Conservation (phyloP, 2,113 vertebrate genomes). For the Melanerpes formicivorus region DNA sequence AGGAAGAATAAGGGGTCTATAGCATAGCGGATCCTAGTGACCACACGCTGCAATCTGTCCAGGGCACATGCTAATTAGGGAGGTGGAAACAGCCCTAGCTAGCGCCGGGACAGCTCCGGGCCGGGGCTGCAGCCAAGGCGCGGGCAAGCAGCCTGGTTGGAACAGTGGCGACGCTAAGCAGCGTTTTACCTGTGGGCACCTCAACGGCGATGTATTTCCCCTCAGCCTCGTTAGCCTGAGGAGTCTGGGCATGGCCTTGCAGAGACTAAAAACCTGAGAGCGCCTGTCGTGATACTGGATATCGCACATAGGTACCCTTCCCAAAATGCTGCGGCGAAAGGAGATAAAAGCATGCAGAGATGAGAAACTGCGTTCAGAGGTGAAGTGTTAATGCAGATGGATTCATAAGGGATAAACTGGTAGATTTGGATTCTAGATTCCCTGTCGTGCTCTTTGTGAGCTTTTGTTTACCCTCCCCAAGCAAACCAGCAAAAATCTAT, state of each 20-base stretch:
- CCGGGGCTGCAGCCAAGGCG: not conserved
- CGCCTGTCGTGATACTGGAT: not conserved
- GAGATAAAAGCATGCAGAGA: not conserved
- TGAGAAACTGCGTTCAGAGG: not conserved
- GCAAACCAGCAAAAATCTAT: not conserved
- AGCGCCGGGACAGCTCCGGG: not conserved
- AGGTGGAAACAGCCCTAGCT: not conserved
- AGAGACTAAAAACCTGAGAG: not conserved
- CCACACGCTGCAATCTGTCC: not conserved
- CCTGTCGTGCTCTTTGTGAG: not conserved
- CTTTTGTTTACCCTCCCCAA: not conserved
- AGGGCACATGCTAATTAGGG: not conserved
- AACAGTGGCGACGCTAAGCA: not conserved
- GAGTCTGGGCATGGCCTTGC: not conserved
- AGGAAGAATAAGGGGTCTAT: not conserved
- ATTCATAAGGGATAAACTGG: not conserved
- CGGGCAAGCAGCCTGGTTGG: accelerated
- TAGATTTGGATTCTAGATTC: not conserved
- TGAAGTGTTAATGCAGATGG: not conserved
- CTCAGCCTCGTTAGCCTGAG: not conserved
- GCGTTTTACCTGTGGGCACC: not conserved
- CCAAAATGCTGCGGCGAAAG: not conserved
- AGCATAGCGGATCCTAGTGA: not conserved
- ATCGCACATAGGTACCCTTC: not conserved
- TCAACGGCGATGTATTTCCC: accelerated